Base-by-base conservation (phyloP, 2,888 invertebrate species). In the Hirtodrosophila cameraria region DNA sequence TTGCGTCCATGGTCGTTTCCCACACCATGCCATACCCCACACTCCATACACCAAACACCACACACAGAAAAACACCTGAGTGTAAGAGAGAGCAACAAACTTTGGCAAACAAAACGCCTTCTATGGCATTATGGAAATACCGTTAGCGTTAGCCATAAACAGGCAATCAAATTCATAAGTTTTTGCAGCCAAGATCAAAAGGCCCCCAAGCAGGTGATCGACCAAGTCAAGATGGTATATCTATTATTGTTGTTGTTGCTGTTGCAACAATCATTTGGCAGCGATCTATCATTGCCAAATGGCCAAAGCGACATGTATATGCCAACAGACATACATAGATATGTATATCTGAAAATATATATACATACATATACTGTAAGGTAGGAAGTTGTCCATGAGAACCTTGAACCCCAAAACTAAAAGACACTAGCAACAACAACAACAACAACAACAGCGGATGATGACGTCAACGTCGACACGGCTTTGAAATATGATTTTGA, bases 211-310 rank as follows among this genome's bases (percentile, higher is more conserved):
- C 72, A 70, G 66, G 69, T 70, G 71, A 66, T 55, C 71, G 54
- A 61, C 43, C 50, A 43, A 60, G 35, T 38, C 27, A 23, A 50
- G 30, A 60, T 30, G 46, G 13, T 59, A 46, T 28, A 35, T 38
- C 28, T 39, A 58, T 20, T 58, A 20, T 12, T 45, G 69, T 30
- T 42, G 35, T 15, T 43, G 38, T 30, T 41, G 36, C 35, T 54
- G 54, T 53, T 57, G 66, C 82, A 81, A 68, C 50, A 77, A 77
- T 76, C 76, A 77, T 71, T 77, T 77, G 75, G 75, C 75, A 75
- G 65, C 66, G 54, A 79, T 83, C 81, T 65, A 79, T 80, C 79
- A 80, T 80, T 80, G 84, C 79, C 84, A 75, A 61, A 68, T 54
- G 55, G 58, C 54, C 75, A 60, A 60, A 49, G 46, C 35, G 30